Evolutionary conservation across 2,797 vertebrate species (phyloP).

Genomic region (Rhincodon typus): DNA sequence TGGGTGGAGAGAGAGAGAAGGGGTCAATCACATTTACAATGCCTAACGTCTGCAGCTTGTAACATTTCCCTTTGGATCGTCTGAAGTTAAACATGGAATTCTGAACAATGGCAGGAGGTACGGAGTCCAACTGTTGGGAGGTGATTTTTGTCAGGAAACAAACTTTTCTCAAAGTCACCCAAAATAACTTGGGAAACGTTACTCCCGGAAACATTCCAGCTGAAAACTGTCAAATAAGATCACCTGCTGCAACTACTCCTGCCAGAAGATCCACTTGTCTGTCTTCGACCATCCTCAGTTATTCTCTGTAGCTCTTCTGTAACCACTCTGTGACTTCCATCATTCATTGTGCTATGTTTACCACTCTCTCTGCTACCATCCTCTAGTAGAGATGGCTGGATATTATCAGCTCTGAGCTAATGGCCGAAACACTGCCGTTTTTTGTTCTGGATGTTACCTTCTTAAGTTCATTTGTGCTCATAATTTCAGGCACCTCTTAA

Average conservation of each 20-base stretch:
- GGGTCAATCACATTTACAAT: background rate
- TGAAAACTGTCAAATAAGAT: background rate
- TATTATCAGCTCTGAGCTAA: too few species aligned
- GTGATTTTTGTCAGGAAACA: background rate
- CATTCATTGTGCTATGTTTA: background rate
- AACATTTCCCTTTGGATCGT: background rate
- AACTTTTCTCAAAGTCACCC: background rate
- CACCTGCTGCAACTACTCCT: background rate
- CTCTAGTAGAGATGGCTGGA: background rate
- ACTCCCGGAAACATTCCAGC: background rate
- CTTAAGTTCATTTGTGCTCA: too few species aligned
- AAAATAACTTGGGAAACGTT: background rate
- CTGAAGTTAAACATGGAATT: background rate
- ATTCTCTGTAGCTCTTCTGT: too few species aligned
- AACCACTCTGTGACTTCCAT: background rate
- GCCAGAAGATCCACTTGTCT: too few species aligned
- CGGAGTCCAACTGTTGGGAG: background rate
- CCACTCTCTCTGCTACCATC: background rate
- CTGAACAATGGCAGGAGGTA: background rate
- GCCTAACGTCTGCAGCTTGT: background rate
- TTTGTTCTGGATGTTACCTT: too few species aligned
- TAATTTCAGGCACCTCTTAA: too few species aligned
- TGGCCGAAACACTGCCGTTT: too few species aligned
- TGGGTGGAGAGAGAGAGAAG: too few species aligned
- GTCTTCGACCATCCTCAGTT: too few species aligned